These are phyloP conservation scores for Psittacula derbiana DNA, from an alignment of 2,797 vertebrate genomes.

Conservation along the genomic window DNA sequence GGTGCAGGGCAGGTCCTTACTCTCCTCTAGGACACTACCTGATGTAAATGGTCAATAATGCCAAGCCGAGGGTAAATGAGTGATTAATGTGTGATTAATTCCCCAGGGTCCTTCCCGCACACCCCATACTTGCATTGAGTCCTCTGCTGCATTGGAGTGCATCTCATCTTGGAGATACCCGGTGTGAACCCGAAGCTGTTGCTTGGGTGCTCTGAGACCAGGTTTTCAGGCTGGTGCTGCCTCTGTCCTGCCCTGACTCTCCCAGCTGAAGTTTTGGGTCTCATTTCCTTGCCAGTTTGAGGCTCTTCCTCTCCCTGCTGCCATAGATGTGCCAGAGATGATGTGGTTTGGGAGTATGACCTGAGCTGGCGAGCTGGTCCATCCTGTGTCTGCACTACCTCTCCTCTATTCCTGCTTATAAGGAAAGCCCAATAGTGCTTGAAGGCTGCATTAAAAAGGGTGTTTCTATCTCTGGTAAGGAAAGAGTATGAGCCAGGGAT, in stretches of 20 bases:
- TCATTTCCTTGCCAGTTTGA: neutral
- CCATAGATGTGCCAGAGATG: neutral
- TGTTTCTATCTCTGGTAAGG: neutral
- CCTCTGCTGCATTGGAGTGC: rapidly evolving
- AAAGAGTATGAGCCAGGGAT: neutral
- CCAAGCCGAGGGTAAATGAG: neutral
- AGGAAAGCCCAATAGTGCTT: neutral
- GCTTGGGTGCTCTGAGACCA: neutral
- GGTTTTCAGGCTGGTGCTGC: neutral
- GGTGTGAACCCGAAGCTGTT: neutral
- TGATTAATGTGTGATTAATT: neutral
- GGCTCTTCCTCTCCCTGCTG: neutral
- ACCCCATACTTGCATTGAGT: rapidly evolving
- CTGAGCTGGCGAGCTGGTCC: neutral
- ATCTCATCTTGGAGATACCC: rapidly evolving
- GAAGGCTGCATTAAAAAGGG: neutral
- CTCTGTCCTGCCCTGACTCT: neutral
- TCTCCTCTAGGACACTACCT: neutral
- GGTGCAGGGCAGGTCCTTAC: rapidly evolving
- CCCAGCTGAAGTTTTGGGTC: neutral
- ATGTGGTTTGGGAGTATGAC: neutral
- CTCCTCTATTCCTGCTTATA: neutral
- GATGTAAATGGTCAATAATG: neutral
- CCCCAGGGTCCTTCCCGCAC: neutral
- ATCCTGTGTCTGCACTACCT: neutral